These are phyloP conservation scores for Ciconia maguari DNA, from an alignment of 2,113 vertebrate species.

Conservation along the genomic window DNA sequence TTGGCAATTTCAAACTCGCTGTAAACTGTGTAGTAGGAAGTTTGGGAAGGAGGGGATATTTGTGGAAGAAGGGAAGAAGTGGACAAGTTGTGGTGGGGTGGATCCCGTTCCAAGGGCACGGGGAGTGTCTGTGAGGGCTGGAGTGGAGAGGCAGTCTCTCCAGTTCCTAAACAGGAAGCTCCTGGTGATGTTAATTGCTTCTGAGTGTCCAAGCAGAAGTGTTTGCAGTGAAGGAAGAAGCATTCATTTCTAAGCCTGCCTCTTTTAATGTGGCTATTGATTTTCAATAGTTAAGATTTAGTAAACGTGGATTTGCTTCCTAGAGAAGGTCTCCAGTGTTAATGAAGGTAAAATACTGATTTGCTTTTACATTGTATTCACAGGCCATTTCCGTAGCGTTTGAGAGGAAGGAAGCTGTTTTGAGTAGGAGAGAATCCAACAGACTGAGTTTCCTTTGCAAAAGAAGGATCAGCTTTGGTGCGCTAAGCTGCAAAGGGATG, in stretches of 20 bases:
- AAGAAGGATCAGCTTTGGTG: not conserved
- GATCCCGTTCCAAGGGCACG: not conserved
- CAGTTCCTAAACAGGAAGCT: not conserved
- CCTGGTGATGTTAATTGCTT: not conserved
- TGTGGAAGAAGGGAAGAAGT: not conserved
- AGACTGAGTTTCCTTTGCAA: not conserved
- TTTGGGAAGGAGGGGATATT: not conserved
- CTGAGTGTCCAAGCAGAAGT: not conserved
- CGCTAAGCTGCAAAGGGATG: not conserved
- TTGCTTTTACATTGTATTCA: not conserved
- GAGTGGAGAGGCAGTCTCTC: not conserved
- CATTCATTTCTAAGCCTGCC: not conserved
- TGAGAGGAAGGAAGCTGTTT: slow-evolving; percentile 30
- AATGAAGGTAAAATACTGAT: not conserved
- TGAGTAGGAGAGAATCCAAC: not conserved
- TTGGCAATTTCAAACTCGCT: fast-evolving
- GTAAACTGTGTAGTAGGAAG: not conserved
- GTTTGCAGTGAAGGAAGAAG: not conserved
- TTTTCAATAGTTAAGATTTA: not conserved
- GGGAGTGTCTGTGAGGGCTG: not conserved
- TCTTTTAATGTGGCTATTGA: not conserved
- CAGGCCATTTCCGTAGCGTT: not conserved
- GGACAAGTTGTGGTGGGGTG: not conserved
- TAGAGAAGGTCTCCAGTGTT: not conserved
- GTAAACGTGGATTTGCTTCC: not conserved